A percentile compares a stretch with the other conserved stretches of the same genome.
Evolutionary conservation across 2,113 vertebrate genomes (phyloP).

Genomic region (Brachyhypopomus gauderio): DNA sequence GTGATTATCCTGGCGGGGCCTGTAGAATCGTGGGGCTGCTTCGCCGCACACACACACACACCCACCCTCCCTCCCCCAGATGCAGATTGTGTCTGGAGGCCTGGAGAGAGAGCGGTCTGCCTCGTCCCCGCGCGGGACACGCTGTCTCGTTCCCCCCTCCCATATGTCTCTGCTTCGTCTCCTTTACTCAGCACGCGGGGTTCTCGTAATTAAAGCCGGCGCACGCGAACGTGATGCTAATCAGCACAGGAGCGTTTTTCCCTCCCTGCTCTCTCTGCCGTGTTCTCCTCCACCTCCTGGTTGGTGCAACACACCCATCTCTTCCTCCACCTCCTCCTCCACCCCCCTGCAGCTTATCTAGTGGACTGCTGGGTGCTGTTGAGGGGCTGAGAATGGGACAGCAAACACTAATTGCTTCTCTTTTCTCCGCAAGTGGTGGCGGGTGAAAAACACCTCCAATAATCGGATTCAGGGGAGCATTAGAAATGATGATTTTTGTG

Average conservation of each 20-base stretch:
- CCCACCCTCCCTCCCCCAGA: conserved; percentile 37
- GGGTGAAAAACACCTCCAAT: conserved; percentile 49
- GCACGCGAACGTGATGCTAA: conserved; percentile 65
- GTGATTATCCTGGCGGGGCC: conserved; percentile 54
- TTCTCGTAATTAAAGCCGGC: conserved; percentile 72
- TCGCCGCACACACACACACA: background rate
- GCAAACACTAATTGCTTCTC: conserved; percentile 46
- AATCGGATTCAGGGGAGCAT: conserved; percentile 58
- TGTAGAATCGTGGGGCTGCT: conserved; percentile 52
- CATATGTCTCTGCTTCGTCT: conserved; percentile 68
- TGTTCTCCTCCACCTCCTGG: conserved; percentile 4
- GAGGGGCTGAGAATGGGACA: conserved; percentile 15
- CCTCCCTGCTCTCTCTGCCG: conserved; percentile 23
- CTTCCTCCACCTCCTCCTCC: background rate
- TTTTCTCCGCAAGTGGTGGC: conserved; percentile 34
- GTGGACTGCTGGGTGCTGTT: background rate
- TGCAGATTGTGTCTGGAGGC: conserved; percentile 67
- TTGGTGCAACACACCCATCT: no score
- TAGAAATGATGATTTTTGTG: conserved; percentile 46
- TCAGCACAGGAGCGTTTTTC: conserved; percentile 29
- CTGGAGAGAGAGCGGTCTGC: conserved; percentile 67
- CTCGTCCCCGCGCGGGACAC: conserved; percentile 60
- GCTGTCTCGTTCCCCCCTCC: conserved; percentile 61
- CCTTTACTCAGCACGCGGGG: conserved; percentile 65
- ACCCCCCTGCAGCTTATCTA: background rate